Percentiles rank a stretch among this genome's conserved stretches.
phyloP scores from a whole-genome alignment of 2,113 vertebrate genomes.

The Phylloscopus whistleri region DNA sequence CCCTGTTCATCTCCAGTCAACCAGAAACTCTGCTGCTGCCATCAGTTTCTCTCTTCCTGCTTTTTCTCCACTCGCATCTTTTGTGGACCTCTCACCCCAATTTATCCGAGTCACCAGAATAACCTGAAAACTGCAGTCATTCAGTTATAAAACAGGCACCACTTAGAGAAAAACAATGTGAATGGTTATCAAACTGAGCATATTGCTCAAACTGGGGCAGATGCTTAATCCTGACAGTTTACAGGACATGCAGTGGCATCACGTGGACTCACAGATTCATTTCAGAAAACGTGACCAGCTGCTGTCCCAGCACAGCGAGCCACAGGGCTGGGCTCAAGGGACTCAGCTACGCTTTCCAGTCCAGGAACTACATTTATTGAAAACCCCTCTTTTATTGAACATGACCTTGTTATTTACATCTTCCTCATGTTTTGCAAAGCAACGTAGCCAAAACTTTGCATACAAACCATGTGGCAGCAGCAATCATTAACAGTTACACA shows the following conservation, averaged over 20 bases:
- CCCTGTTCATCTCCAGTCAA: background rate
- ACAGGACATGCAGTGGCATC: background rate
- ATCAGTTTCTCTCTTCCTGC: background rate
- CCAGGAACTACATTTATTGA: background rate
- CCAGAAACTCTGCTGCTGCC: background rate
- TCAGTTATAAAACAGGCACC: background rate
- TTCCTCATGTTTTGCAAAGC: background rate
- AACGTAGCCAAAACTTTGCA: rapidly evolving
- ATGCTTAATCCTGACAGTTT: background rate
- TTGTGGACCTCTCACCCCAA: background rate
- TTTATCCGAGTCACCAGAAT: background rate
- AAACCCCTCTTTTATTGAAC: background rate
- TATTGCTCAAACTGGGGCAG: background rate
- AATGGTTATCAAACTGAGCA: background rate
- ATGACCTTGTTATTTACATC: background rate
- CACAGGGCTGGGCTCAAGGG: background rate
- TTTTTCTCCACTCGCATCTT: background rate
- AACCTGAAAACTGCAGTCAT: background rate
- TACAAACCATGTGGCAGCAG: background rate
- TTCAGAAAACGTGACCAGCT: background rate
- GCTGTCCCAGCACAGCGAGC: background rate
- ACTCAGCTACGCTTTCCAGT: background rate
- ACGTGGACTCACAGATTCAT: background rate
- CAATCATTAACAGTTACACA: background rate
- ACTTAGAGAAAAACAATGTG: rapidly evolving